These are phyloP conservation scores for Hylyphantes graminicola DNA, from an alignment of 1,140 invertebrate species.

Conservation along the genomic window DNA sequence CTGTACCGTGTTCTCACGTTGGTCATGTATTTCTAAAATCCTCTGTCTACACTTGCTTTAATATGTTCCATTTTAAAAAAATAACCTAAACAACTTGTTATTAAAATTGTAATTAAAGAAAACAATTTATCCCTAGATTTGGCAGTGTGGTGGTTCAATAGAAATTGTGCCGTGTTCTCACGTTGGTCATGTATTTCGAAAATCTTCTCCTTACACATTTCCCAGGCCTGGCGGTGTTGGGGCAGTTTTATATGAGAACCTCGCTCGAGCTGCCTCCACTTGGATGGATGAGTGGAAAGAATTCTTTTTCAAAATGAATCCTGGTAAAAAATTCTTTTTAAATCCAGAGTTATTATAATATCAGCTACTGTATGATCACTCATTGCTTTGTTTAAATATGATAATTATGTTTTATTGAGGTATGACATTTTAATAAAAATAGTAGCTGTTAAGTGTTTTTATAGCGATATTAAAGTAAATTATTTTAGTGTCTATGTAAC, in stretches of 20 bases:
- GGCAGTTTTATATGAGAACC: conserved; percentile 87
- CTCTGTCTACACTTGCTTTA: conserved; percentile 91
- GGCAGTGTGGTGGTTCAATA: conserved; percentile 96
- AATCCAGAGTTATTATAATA: too few species aligned
- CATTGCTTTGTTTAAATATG: not conserved
- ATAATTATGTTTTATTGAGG: not conserved
- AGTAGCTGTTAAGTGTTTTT: too few species aligned
- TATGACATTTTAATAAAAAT: too few species aligned
- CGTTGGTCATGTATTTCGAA: conserved; percentile 97
- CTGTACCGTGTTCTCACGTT: conserved; percentile 95
- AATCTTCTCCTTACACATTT: conserved; percentile 92
- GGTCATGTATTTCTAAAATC: conserved; percentile 97
- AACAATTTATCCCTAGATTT: conserved; percentile 75
- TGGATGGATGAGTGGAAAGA: conserved; percentile 96
- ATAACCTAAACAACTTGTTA: too few species aligned
- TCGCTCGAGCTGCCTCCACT: conserved; percentile 86
- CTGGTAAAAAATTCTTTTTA: conserved; percentile 71
- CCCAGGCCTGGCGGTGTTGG: conserved; percentile 73
- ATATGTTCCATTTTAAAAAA: too few species aligned
- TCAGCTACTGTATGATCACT: not conserved
- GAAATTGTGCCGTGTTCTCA: conserved; percentile 97
- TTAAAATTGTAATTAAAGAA: too few species aligned
- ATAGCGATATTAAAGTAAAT: too few species aligned
- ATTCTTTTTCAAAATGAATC: conserved; percentile 88
- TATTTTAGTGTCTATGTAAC: too few species aligned